Evolutionary conservation across 2,797 vertebrate genomes (phyloP), one percentile per base, ranked within the genome.

Genomic region (Paguma larvata): DNA sequence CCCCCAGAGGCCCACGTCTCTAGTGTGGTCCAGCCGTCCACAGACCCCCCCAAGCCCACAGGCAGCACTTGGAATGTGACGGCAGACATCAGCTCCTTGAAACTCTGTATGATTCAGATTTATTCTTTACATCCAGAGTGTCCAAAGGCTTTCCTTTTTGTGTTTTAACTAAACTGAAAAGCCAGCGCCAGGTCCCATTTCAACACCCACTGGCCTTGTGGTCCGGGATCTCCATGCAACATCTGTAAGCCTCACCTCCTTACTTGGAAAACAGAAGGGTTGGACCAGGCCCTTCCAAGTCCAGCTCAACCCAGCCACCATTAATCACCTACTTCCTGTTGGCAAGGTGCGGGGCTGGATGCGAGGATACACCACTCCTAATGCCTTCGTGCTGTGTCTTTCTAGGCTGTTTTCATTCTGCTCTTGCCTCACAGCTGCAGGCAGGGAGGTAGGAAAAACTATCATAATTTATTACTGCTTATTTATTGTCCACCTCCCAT

Each of bases 361-460:
- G 0, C 11, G 18, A 27, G 14, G 53, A 4, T 14, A 27, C 3
- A 3, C 12, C 30, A 14, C 62, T 67, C 38, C 2, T 4, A 32
- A 23, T 4, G 9, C 32, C 16, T 72, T 18, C 72, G 6, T 5
- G 21, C 21, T 34, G 14, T 68, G 0, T 51, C 62, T n/a, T 72
- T 65, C 53, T 59, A 18, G 87, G 34, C 53, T 27, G 5, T 46
- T 84, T 62, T 46, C 51, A 38, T 78, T 30, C 84, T 34, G 1
- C 44, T 25, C 11, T 73, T 67, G 34, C 41, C 6, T 85, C 30
- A 67, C 4, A 53, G 65, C 62, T 56, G 1, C 13, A 19, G 2
- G 27, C 65, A 59, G 59, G 38, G 23, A 85, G 30, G 67, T 38
- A 67, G 77, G 56, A 68, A 75, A 68, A 19, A 21, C 9, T 48